Conservation (phyloP, 1,140 invertebrate species). For the Aphis gossypii region DNA sequence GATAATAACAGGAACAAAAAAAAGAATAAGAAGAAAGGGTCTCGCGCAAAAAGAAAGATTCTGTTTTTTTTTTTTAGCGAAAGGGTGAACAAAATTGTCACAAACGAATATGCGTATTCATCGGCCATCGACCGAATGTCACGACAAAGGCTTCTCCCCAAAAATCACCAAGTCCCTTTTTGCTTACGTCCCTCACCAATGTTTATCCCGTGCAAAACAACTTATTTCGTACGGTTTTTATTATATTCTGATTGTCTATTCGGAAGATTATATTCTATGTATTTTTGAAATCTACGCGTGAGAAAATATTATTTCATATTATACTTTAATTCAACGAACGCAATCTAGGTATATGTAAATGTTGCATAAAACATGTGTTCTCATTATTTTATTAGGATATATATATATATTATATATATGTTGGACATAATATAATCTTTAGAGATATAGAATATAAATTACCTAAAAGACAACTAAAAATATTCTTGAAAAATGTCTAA, state of each 20-base stretch:
- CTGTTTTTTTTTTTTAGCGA: constrained; percentile 20
- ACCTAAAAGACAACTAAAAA: not conserved
- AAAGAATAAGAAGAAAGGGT: constrained; percentile 37
- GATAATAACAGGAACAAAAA: constrained; percentile 9
- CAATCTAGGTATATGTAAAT: not conserved
- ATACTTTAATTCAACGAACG: too few relatives aligned
- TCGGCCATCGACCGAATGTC: constrained; percentile 39
- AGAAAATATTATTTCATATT: not conserved
- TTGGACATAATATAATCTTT: too few relatives aligned
- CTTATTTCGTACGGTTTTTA: constrained; percentile 32
- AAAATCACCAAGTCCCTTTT: constrained; percentile 21
- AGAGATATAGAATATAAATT: not conserved
- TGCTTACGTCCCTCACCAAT: not conserved
- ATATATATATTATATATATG: not conserved
- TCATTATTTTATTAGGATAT: not conserved
- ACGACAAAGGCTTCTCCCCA: constrained; percentile 48
- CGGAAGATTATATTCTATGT: not conserved
- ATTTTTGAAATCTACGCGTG: not conserved
- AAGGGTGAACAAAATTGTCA: constrained; percentile 49
- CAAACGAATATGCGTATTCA: constrained; percentile 52
- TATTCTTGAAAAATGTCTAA: too few relatives aligned
- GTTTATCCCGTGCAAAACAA: constrained; percentile 12
- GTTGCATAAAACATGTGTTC: not conserved
- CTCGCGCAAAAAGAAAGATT: not conserved
- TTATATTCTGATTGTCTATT: not conserved